A percentile compares a stretch with the other conserved stretches of the same genome.
These are phyloP conservation scores for Xenentodon cancila DNA, from an alignment of 2,797 vertebrate species.

Conservation along the genomic window DNA sequence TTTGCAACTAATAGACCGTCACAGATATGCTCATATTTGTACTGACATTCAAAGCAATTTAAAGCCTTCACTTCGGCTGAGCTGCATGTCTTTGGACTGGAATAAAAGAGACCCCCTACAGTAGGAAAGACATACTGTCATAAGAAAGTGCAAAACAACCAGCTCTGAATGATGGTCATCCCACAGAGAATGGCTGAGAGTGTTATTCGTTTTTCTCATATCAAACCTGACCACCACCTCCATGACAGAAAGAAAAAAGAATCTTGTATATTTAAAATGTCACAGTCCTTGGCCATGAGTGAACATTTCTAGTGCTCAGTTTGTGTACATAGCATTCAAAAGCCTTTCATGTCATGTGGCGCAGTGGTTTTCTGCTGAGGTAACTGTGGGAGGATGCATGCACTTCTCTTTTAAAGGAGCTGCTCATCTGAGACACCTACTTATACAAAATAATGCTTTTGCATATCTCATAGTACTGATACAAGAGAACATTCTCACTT, in stretches of 20 bases:
- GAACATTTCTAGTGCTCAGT: not conserved
- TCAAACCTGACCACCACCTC: not conserved
- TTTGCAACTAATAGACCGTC: constrained; percentile 15
- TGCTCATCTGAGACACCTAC: not conserved
- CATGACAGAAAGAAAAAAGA: too few relatives aligned
- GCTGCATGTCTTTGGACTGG: constrained; percentile 1
- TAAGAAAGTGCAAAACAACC: not conserved
- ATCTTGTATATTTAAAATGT: too few relatives aligned
- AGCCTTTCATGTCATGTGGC: not conserved
- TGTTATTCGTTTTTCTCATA: not conserved
- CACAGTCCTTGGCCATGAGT: not conserved
- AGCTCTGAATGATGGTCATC: not conserved
- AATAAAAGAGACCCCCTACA: not conserved
- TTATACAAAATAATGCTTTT: not conserved
- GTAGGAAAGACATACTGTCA: not conserved
- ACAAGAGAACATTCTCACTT: too few relatives aligned
- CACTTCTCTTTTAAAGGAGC: not conserved
- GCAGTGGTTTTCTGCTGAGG: constrained; percentile 3
- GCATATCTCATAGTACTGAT: too few relatives aligned
- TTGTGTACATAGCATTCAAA: not conserved
- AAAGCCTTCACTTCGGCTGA: constrained; percentile 10
- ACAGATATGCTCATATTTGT: constrained; percentile 9
- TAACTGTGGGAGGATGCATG: not conserved
- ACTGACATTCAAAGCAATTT: not conserved
- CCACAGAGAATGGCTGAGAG: not conserved